phyloP scores from a whole-genome alignment of 2,888 invertebrate genomes.

The Agonum fuliginosum region DNA sequence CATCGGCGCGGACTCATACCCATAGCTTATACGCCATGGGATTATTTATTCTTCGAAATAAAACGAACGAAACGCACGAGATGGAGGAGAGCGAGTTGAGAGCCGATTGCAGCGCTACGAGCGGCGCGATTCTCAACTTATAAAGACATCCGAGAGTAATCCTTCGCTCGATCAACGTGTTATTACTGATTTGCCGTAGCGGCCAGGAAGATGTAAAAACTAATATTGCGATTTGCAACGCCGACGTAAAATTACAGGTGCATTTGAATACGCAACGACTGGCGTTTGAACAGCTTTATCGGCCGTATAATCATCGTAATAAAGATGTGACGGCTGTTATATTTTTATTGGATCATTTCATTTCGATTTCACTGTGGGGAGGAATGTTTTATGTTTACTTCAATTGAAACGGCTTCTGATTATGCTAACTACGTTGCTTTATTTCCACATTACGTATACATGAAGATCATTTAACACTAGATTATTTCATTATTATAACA shows the following conservation, averaged over 20 bases:
- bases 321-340: conserved; percentile 24
- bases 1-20: conserved; percentile 47
- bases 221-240: conserved; percentile 58
- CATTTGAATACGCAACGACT: conserved; percentile 53
- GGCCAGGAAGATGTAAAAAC: conserved; percentile 53
- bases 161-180: conserved; percentile 52
- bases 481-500: no score
- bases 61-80: conserved; percentile 48
- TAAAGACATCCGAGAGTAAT: conserved; percentile 56
- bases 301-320: conserved; percentile 47
- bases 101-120: background rate
- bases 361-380: conserved; percentile 1
- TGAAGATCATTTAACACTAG: no score
- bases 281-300: conserved; percentile 44
- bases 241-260: conserved; percentile 54
- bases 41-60: conserved; percentile 59
- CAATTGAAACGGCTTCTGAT: conserved; percentile 14
- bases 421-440: conserved; percentile 14
- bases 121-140: conserved; percentile 40
- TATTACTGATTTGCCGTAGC: conserved; percentile 57
- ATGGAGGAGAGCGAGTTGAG: conserved; percentile 18
- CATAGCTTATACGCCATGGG: conserved; percentile 55
- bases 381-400: background rate
- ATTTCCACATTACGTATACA: background rate
- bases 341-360: conserved; percentile 30